A percentile compares a stretch with the other conserved stretches of the same genome.
Evolutionary conservation across 2,797 vertebrate species (phyloP).

Genomic region (Coregonus ussuriensis): DNA sequence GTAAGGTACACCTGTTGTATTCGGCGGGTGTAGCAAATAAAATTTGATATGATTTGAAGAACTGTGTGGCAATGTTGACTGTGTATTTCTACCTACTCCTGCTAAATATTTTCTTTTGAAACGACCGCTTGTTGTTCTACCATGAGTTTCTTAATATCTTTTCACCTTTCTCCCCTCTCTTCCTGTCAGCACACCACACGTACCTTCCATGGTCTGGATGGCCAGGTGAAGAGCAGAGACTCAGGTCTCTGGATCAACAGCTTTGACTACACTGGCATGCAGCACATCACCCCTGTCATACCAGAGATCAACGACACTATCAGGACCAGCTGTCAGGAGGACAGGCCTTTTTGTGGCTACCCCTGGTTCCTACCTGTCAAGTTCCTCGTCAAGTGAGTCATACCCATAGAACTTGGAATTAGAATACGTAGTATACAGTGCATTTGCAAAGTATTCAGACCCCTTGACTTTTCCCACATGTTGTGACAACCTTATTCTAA

Average conservation of each 20-base stretch:
- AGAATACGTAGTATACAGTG: too few relatives aligned
- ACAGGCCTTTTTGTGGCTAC: slow-evolving; percentile 89
- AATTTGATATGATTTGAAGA: background rate
- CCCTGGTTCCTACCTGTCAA: slow-evolving; percentile 96
- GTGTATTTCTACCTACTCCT: background rate
- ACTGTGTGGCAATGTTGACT: background rate
- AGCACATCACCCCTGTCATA: slow-evolving; percentile 85
- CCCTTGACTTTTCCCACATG: too few relatives aligned
- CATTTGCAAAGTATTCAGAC: too few relatives aligned
- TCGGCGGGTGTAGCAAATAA: too few relatives aligned
- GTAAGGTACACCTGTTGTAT: too few relatives aligned
- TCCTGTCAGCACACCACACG: slow-evolving; percentile 82
- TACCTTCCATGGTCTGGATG: slow-evolving; percentile 84
- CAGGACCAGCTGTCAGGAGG: slow-evolving; percentile 78
- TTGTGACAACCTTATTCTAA: too few relatives aligned
- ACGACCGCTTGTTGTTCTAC: background rate
- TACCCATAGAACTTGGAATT: too few relatives aligned
- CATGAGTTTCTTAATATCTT: background rate
- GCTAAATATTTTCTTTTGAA: background rate
- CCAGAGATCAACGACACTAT: slow-evolving; percentile 91
- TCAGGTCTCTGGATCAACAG: slow-evolving; percentile 97
- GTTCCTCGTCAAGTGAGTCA: slow-evolving; percentile 87
- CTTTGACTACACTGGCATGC: slow-evolving; percentile 91
- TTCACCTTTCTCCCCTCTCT: background rate
- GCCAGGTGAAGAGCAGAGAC: slow-evolving; percentile 84